Evolutionary conservation across 2,797 vertebrate species (phyloP).

Genomic region (Poecilia picta): DNA sequence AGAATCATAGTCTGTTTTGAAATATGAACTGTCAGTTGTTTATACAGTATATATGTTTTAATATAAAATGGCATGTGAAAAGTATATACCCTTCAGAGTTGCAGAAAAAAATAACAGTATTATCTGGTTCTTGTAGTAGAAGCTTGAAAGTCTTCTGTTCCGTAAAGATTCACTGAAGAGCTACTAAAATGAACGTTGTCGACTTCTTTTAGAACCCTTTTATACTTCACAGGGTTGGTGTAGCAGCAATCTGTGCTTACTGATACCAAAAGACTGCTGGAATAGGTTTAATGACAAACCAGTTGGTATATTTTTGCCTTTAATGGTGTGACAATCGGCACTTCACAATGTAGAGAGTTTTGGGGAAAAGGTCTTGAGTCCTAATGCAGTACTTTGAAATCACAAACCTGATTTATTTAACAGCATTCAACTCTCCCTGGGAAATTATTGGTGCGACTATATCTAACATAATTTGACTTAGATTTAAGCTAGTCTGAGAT

Average conservation of each 20-base stretch:
- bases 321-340: neutral
- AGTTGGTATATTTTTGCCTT: neutral
- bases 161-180: neutral
- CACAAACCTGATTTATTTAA: neutral
- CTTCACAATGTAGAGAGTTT: neutral
- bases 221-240: neutral
- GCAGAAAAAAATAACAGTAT: neutral
- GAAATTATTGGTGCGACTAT: neutral
- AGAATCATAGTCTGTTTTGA: neutral
- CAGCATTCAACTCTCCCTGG: neutral
- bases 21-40: neutral
- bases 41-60: neutral
- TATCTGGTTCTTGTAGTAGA: neutral
- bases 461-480: neutral
- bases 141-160: neutral
- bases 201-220: neutral
- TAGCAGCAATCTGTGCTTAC: neutral
- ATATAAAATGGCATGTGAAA: neutral
- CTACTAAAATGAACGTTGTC: neutral
- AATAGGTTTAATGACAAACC: neutral
- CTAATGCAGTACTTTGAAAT: neutral
- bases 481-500: neutral
- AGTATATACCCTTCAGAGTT: neutral
- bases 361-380: neutral
- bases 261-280: neutral